phyloP scores from a whole-genome alignment of 2,888 invertebrate genomes.

The Hirtodrosophila histrioides region DNA sequence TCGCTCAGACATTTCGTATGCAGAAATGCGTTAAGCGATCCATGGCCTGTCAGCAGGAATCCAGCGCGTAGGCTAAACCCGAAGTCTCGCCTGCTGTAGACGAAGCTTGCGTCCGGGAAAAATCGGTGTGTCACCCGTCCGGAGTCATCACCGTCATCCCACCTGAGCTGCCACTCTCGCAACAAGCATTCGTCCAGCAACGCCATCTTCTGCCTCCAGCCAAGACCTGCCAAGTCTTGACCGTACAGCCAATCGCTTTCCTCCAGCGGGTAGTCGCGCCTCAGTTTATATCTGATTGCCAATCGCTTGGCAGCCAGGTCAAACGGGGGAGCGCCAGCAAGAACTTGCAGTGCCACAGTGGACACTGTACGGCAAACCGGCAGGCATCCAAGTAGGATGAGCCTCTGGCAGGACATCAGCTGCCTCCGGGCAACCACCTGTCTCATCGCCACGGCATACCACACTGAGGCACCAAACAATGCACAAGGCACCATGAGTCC shows the following conservation, averaged over 20 bases:
- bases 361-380: constrained; percentile 29
- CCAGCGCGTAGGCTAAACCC: neutral
- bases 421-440: too few species aligned
- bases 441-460: too few species aligned
- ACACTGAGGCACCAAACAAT: constrained; percentile 26
- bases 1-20: too few species aligned
- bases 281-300: constrained; percentile 9
- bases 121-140: constrained; percentile 8
- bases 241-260: constrained; percentile 3
- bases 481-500: too few species aligned
- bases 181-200: constrained; percentile 6
- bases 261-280: constrained; percentile 10
- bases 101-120: constrained; percentile 14
- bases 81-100: constrained; percentile 1
- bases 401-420: neutral
- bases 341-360: constrained; percentile 16
- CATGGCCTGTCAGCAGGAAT: constrained; percentile 7
- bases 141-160: neutral
- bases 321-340: constrained; percentile 23
- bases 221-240: neutral
- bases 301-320: constrained; percentile 12
- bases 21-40: constrained; percentile 17
- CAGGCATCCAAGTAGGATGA: constrained; percentile 20
- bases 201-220: constrained; percentile 1
- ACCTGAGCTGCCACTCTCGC: constrained; percentile 7